These are phyloP conservation scores for Gracilinanus agilis DNA, from an alignment of 2,113 vertebrate species.

Conservation along the genomic window DNA sequence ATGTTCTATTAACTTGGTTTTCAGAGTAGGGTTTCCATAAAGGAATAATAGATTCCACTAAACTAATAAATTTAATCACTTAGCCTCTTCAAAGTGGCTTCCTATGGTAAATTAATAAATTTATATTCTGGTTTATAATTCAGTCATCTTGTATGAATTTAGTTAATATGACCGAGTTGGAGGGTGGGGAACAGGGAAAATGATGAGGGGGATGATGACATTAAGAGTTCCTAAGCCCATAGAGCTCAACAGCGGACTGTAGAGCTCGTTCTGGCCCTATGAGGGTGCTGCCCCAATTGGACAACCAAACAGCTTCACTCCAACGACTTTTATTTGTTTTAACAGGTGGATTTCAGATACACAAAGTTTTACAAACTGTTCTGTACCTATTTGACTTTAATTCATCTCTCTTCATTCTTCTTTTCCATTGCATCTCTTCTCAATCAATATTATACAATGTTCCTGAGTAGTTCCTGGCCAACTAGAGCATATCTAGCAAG, in stretches of 20 bases:
- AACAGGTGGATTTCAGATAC: background rate
- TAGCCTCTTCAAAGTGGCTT: background rate
- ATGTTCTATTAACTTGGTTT: background rate
- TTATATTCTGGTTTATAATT: background rate
- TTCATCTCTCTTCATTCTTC: background rate
- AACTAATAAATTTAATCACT: background rate
- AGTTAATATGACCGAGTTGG: background rate
- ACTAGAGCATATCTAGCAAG: background rate
- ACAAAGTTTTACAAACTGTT: background rate
- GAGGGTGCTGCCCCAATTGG: background rate
- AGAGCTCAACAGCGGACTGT: background rate
- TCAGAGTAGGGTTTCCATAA: background rate
- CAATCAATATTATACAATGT: rapidly evolving
- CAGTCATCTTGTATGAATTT: background rate
- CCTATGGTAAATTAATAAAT: background rate
- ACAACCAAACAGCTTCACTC: background rate
- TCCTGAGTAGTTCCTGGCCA: background rate
- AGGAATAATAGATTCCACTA: background rate
- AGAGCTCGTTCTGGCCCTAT: background rate
- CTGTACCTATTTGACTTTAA: background rate
- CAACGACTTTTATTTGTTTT: background rate
- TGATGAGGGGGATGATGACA: background rate
- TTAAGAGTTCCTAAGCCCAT: background rate
- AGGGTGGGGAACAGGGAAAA: background rate
- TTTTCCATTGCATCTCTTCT: background rate